Evolutionary conservation across 2,888 invertebrate genomes (phyloP), one percentile per base, ranked within the genome.

Genomic region (Nomada ferruginata): DNA sequence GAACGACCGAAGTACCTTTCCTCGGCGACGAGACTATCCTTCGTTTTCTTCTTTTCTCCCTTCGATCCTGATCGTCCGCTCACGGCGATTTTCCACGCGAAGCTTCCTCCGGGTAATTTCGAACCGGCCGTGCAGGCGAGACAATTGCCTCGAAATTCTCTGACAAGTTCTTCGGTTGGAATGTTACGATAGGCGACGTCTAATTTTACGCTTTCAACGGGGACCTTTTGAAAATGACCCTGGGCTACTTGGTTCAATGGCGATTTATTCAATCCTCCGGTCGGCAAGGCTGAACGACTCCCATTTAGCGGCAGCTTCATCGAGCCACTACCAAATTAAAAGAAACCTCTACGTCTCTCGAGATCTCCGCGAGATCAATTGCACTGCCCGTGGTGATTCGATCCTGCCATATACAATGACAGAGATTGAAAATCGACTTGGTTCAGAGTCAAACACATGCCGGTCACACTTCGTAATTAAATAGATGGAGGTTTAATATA

Each of bases 301-400:
- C 69, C 76, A 79, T 79, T 79, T 79, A 79, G 57, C 69, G 79
- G 64, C 53, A 36, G 63, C 69, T 79, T 76, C 70, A 79, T 69
- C 69, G 79, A 76, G 69, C 69, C 64, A 57, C 69, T 59, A 52
- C 63, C 79, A 70, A 76, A 76, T 79, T 76, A 79, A 79, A 79
- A 79, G 79, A 79, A 76, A 76, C 78, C 70, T 59, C 42, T 53
- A n/a, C 59, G 55, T 76, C 76, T 76, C 42, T 76, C 42, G 55
- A 76, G 76, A 70, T 61, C 70, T 1, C 50, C 23, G 53, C 42
- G 13, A 63, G 20, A 70, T 44, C 61, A 75, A 75, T 70, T 70
- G 61, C 29, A 53, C 18, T 23, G 44, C 23, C 18, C 42, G 11
- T 55, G 42, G 20, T 59, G 15, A 47, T 70, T 50, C 47, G 29